A percentile compares a stretch with the other conserved stretches of the same genome.
Conservation (phyloP, 2,113 vertebrate species). For the Planiliza haematocheilus region DNA sequence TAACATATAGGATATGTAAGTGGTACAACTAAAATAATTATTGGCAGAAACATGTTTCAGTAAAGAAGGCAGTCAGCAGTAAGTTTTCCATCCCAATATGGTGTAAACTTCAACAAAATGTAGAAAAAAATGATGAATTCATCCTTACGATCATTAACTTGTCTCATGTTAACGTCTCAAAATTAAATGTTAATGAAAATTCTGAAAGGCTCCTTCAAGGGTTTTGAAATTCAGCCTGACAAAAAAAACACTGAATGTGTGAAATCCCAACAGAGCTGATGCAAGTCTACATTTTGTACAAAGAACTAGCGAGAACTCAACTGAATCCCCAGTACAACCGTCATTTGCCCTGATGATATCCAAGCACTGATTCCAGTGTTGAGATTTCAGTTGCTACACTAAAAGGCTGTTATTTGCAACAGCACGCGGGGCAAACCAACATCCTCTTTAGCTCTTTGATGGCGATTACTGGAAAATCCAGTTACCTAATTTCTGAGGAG, state of each 20-base stretch:
- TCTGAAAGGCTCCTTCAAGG: too few relatives aligned
- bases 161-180: too few relatives aligned
- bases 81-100: background rate
- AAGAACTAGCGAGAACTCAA: constrained; percentile 11
- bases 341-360: constrained; percentile 9
- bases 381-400: constrained; percentile 59
- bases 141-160: background rate
- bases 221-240: too few relatives aligned
- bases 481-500: constrained; percentile 51
- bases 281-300: background rate
- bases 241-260: too few relatives aligned
- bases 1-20: too few relatives aligned
- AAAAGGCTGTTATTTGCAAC: constrained; percentile 72
- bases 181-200: too few relatives aligned
- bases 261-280: background rate
- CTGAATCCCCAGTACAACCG: background rate
- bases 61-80: too few relatives aligned
- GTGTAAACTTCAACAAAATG: background rate
- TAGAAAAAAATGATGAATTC: background rate
- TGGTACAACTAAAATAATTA: background rate
- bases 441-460: constrained; percentile 66
- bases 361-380: constrained; percentile 46
- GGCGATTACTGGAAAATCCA: constrained; percentile 20
- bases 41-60: background rate
- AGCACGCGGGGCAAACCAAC: constrained; percentile 51